Evolutionary conservation across 2,888 invertebrate species (phyloP), one percentile per base, ranked within the genome.

Genomic region (Bruchidius siliquastri): DNA sequence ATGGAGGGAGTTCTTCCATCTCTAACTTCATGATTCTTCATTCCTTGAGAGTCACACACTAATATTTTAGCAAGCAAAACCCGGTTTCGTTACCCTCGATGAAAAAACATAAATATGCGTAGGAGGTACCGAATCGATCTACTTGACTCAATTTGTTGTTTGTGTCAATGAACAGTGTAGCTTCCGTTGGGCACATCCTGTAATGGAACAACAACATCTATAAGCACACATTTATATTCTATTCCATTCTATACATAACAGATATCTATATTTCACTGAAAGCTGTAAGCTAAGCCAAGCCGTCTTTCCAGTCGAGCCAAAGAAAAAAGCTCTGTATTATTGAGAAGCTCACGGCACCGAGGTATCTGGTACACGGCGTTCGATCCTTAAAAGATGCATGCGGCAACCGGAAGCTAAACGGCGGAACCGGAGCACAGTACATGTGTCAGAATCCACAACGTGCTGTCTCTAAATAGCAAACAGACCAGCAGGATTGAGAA

Each of bases 401-500:
- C 22, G 69, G 73, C 67, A 73, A 71, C 71, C 67, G 71, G 73
- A 73, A 67, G 73, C 69, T 73, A 69, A 73, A 70, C 71, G 69
- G 22, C 68, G 22, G 8, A 68, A 21, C 68, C 1, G 68, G 20
- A 68, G 68, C 21, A 71, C n/a, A 73, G 71, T 72, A 72, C 72
- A 70, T 71, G 21, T 74, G 72, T 74, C 74, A 74, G 70, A 72
- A 74, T 74, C 67, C 70, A 6, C 32, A 70, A 68, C 70, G 72
- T 69, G 30, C 69, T 72, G 70, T 32, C 26, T 74, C 71, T 74
- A 75, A 75, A 73, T 68, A 75, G 75, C 8, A 72, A 74, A 75
- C 67, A 68, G 73, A 73, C 72, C 70, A 22, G 73, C 22, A 68
- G 70, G 67, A 70, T 72, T 73, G 72, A 74, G 72, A 49, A 71